Evolutionary conservation across 2,888 invertebrate genomes (phyloP).

Genomic region (Endotricha flammealis): DNA sequence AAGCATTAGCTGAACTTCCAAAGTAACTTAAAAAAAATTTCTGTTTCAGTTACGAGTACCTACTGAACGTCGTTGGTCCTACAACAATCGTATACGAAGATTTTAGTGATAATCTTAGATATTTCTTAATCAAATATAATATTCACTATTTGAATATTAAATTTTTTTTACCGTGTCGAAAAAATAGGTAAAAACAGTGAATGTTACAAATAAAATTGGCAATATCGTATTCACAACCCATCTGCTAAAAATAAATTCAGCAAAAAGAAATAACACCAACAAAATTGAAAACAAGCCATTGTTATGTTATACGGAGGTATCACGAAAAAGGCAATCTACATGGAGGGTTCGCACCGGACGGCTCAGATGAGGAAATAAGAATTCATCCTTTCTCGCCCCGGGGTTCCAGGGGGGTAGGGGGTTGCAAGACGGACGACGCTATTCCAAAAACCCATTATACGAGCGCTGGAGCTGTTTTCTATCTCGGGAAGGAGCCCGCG

Average conservation of each 20-base stretch:
- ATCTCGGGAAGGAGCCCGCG: conserved; percentile 71
- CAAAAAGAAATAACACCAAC: conserved; percentile 49
- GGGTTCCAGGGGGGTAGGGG: conserved; percentile 39
- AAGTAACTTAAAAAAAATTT: no score
- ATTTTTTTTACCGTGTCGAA: no score
- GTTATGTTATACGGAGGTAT: conserved; percentile 74
- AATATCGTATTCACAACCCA: background rate
- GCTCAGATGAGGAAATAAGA: conserved; percentile 78
- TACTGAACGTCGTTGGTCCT: no score
- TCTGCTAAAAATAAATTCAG: conserved; percentile 10
- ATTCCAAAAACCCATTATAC: conserved; percentile 85
- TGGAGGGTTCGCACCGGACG: conserved; percentile 74
- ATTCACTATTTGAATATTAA: no score
- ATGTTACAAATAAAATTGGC: background rate
- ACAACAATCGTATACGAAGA: no score
- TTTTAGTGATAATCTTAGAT: no score
- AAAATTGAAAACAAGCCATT: conserved; percentile 76
- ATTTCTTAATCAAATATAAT: no score
- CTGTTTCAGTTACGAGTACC: no score
- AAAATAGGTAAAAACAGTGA: no score
- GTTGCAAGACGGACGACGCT: conserved; percentile 82
- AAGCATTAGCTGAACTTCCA: no score
- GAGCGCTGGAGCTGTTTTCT: conserved; percentile 81
- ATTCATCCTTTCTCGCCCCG: conserved; percentile 76
- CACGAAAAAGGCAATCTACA: conserved; percentile 76